Base-by-base conservation (phyloP, 2,888 invertebrate species). In the Steinernema carpocapsae region DNA sequence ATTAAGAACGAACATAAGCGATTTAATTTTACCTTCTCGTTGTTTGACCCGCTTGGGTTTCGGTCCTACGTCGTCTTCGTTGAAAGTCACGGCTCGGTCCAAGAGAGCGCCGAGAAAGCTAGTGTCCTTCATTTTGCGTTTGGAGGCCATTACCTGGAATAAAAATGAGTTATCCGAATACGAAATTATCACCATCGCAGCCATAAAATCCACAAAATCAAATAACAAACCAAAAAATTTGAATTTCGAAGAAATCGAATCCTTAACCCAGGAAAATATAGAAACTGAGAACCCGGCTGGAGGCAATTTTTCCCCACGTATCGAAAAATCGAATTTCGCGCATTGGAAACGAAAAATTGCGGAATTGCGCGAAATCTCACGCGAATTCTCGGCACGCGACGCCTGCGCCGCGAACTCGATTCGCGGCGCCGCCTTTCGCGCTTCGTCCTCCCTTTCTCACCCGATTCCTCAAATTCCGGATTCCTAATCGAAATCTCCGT, bases 261-360 rank as follows among this genome's bases (percentile, higher is more conserved):
- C n/a, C n/a, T n/a, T n/a, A n/a, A n/a, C n/a, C n/a, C n/a, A n/a
- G n/a, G n/a, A n/a, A n/a, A n/a, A n/a, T n/a, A n/a, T n/a, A n/a
- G n/a, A n/a, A n/a, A n/a, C n/a, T n/a, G n/a, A n/a, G n/a, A n/a
- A n/a, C n/a, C n/a, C n/a, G n/a, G n/a, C n/a, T n/a, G n/a, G n/a
- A n/a, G n/a, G n/a, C n/a, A n/a, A n/a, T n/a, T n/a, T n/a, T n/a
- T n/a, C n/a, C n/a, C n/a, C n/a, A n/a, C n/a, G n/a, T n/a, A n/a
- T 51, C 51, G 51, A 51, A 51, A 51, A 51, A 24, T 56, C 56
- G 24, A 56, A 56, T 10, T 56, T 56, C 56, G 56, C 56, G 56
- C 51, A 51, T 6, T n/a, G 19, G 51, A 51, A 51, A 51, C 51
- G n/a, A 51, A 10, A 51, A 51, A 19, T 51, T 19, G 51, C 10